These are phyloP conservation scores for Sylvicapra grimmia DNA, from an alignment of 2,113 vertebrate genomes.

Conservation along the genomic window DNA sequence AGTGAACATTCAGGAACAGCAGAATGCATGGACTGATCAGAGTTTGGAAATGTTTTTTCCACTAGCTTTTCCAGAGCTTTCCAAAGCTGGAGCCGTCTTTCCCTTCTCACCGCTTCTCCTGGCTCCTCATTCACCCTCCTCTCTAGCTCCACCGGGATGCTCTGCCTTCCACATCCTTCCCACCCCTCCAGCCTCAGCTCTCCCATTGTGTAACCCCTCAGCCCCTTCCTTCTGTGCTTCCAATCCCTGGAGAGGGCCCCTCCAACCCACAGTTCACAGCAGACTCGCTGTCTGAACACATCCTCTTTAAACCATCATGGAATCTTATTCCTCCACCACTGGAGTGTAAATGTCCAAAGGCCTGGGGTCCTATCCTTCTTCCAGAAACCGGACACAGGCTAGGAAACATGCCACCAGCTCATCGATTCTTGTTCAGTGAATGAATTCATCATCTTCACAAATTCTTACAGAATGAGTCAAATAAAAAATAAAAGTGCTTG, in stretches of 20 bases:
- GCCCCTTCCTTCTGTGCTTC: not conserved
- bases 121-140: not conserved
- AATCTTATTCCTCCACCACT: not conserved
- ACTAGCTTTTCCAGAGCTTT: not conserved
- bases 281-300: not conserved
- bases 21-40: not conserved
- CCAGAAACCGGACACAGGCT: not conserved
- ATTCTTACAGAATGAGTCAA: not conserved
- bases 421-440: not conserved
- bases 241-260: too few species aligned
- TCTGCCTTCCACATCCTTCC: not conserved
- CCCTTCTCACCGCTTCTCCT: not conserved
- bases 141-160: not conserved
- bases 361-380: not conserved
- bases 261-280: not conserved
- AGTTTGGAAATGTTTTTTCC: not conserved
- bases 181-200: too few species aligned
- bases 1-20: not conserved
- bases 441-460: not conserved
- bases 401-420: not conserved
- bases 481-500: not conserved
- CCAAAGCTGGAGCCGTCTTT: not conserved
- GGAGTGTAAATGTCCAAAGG: too few species aligned
- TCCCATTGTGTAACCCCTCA: not conserved
- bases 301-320: not conserved